Evolutionary conservation across 2,888 invertebrate species (phyloP), one percentile per base, ranked within the genome.

Genomic region (Micropterix aruncella): DNA sequence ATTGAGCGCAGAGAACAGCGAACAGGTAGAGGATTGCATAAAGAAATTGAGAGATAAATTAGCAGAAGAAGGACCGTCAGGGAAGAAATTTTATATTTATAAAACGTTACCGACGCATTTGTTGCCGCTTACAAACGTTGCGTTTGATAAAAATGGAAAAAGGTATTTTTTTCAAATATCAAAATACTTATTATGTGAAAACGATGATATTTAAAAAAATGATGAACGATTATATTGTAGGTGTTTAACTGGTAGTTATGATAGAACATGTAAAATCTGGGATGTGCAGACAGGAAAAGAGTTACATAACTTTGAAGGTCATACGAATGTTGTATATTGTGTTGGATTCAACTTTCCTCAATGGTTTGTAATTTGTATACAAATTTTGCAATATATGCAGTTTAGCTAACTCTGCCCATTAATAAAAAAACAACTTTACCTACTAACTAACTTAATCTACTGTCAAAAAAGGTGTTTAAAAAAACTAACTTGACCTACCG

Each of bases 211-310:
- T n/a, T n/a, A n/a, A n/a, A n/a, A n/a, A n/a, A n/a, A n/a, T n/a
- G n/a, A n/a, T n/a, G n/a, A n/a, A n/a, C n/a, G n/a, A n/a, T n/a
- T n/a, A 43, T 45, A 43, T 51, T 52, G 37, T 55, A 85, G 83
- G 57, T 87, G 85, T 60, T 64, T 87, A 48, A 81, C 88, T 2
- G 87, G 86, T 51, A 88, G 88, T 61, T 89, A 88, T 59, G 89
- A 89, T 60, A 72, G 88, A 51, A 87, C 87, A 15, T 88, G 88
- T 62, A 83, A 84, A 60, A 70, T 89, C 44, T 86, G 87, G 80
- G 75, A 83, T 60, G 79, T 84, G 48, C 76, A 79, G 48, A 68
- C 73, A 9, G 85, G 84, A 38, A 70, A 67, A 47, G 83, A 85
- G 59, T 61, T 81, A 54, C 73, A 75, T 56, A 77, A 80, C 3